Conservation (phyloP, 2,888 invertebrate genomes). For the Aspidiotus destructor region DNA sequence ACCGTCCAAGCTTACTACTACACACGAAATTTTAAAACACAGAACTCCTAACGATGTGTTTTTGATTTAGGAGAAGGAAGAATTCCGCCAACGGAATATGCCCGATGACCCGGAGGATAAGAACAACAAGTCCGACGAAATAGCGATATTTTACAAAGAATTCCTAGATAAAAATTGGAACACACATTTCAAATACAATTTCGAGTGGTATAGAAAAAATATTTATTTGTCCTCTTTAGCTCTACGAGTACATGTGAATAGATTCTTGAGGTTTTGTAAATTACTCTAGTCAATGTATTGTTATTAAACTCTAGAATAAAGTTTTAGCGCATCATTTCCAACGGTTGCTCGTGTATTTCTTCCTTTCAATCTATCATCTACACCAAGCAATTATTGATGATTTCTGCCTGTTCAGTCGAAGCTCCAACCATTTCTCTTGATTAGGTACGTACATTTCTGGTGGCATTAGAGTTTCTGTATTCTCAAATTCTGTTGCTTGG, state of each 20-base stretch:
- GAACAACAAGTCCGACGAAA: slow-evolving; percentile 63
- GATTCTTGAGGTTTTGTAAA: slow-evolving; percentile 22
- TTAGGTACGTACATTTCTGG: slow-evolving; percentile 90
- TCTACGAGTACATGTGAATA: slow-evolving; percentile 19
- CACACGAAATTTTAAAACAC: no score
- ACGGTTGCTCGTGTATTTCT: neutral
- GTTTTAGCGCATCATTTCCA: neutral
- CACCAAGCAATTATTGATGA: slow-evolving; percentile 37
- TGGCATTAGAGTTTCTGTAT: slow-evolving; percentile 54
- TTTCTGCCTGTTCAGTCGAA: slow-evolving; percentile 50
- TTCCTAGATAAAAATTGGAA: slow-evolving; percentile 76
- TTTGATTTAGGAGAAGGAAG: slow-evolving; percentile 41
- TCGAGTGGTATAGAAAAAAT: slow-evolving; percentile 75
- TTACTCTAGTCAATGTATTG: neutral
- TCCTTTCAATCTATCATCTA: neutral
- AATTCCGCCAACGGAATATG: slow-evolving; percentile 40
- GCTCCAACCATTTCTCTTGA: slow-evolving; percentile 76
- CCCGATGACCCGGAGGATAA: neutral
- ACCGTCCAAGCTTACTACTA: neutral
- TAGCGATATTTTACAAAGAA: slow-evolving; percentile 78
- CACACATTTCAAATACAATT: slow-evolving; percentile 64
- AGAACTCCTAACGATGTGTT: neutral
- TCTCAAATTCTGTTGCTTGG: slow-evolving; percentile 45
- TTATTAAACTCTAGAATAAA: neutral
- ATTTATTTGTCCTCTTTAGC: slow-evolving; percentile 41